These are phyloP conservation scores for Rhabdomys pumilio DNA, from an alignment of 2,797 vertebrate genomes.

Conservation along the genomic window DNA sequence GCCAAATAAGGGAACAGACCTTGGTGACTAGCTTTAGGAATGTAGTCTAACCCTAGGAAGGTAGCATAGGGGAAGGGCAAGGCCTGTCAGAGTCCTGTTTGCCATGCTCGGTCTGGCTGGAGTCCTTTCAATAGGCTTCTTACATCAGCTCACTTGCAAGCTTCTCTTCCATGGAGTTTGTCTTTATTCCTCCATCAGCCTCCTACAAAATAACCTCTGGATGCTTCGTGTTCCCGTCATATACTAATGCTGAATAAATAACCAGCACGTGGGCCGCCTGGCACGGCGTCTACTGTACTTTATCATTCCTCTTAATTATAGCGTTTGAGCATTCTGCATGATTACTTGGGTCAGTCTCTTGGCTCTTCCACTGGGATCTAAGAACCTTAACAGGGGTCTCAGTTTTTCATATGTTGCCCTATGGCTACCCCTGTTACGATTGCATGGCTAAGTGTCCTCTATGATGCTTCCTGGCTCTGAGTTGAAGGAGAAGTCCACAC, in stretches of 20 bases:
- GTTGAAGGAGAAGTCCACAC: conserved; percentile 5
- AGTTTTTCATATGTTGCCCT: conserved; percentile 43
- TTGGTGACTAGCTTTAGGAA: background rate
- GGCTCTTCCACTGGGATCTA: background rate
- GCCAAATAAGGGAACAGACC: background rate
- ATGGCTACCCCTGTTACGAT: background rate
- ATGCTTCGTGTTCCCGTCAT: background rate
- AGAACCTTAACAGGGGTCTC: conserved; percentile 44
- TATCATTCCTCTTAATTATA: conserved; percentile 27
- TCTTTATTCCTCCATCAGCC: background rate
- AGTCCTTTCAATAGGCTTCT: background rate
- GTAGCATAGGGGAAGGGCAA: background rate
- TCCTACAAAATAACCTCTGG: conserved; percentile 31
- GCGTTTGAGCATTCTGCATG: background rate
- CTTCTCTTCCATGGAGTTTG: background rate
- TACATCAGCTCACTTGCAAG: background rate
- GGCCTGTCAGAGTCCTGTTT: background rate
- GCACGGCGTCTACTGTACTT: conserved; percentile 3
- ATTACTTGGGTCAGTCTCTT: background rate
- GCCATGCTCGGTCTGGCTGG: background rate
- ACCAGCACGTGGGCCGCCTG: background rate
- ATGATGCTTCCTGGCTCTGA: conserved; percentile 49
- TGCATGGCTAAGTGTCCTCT: background rate
- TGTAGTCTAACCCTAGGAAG: background rate
- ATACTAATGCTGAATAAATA: conserved; percentile 33